Conservation (phyloP, 2,888 invertebrate genomes). For the Plutella xylostella region DNA sequence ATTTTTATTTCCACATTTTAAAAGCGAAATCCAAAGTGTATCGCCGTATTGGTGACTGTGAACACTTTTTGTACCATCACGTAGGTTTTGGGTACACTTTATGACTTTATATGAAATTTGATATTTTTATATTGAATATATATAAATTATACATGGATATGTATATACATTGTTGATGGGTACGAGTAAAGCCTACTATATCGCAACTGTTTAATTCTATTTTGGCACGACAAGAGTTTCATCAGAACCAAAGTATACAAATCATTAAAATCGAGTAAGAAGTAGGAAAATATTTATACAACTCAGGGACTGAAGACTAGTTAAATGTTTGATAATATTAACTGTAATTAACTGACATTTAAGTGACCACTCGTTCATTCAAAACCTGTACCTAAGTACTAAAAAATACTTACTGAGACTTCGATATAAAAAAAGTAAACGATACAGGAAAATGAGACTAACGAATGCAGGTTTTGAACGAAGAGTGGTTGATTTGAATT, state of each 20-base stretch:
- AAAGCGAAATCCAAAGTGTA: constrained; percentile 57
- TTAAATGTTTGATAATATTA: constrained; percentile 68
- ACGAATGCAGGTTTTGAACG: constrained; percentile 65
- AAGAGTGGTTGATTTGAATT: constrained; percentile 47
- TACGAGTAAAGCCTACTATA: constrained; percentile 66
- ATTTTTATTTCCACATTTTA: constrained; percentile 64
- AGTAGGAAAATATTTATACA: constrained; percentile 69
- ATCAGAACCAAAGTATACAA: constrained; percentile 71
- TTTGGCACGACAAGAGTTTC: constrained; percentile 68
- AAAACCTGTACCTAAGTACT: constrained; percentile 56
- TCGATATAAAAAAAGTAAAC: constrained; percentile 29
- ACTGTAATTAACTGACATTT: constrained; percentile 65
- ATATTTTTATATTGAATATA: constrained; percentile 70
- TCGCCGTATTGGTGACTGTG: constrained; percentile 58
- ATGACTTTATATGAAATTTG: constrained; percentile 70
- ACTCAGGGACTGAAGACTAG: constrained; percentile 69
- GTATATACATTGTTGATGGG: constrained; percentile 70
- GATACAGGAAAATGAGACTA: constrained; percentile 56
- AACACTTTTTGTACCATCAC: constrained; percentile 67
- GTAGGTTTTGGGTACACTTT: constrained; percentile 71
- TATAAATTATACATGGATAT: constrained; percentile 70
- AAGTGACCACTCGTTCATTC: constrained; percentile 61
- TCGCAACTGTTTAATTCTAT: constrained; percentile 70
- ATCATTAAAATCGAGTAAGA: constrained; percentile 68
- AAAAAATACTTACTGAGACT: not conserved